These are phyloP conservation scores for Bugula neritina DNA, from an alignment of 2,888 invertebrate genomes.

Conservation along the genomic window DNA sequence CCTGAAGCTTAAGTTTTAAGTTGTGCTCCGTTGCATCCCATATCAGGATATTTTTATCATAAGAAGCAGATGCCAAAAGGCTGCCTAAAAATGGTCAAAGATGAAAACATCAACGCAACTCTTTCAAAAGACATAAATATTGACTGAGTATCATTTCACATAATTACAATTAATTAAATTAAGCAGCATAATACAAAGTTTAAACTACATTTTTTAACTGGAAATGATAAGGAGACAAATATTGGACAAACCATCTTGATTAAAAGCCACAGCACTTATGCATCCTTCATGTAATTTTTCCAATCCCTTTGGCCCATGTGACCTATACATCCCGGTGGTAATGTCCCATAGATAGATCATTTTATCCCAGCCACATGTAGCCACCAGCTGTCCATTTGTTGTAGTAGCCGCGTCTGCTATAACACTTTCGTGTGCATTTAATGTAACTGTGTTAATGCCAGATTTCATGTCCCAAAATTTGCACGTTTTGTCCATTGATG, in stretches of 20 bases:
- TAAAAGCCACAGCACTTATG: constrained; percentile 48
- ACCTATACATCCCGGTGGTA: constrained; percentile 50
- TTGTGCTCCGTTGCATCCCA: constrained; percentile 50
- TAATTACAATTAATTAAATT: no score
- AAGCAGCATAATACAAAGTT: no score
- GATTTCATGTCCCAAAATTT: constrained; percentile 48
- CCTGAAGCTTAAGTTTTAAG: constrained; percentile 50
- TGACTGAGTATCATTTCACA: no score
- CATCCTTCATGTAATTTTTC: constrained; percentile 50
- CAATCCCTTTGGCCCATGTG: constrained; percentile 41
- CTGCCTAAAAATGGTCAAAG: constrained; percentile 39
- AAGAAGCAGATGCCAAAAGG: constrained; percentile 48
- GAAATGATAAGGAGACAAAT: no score
- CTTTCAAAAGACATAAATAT: no score
- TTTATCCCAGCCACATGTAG: constrained; percentile 53
- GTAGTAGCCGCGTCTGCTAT: constrained; percentile 45
- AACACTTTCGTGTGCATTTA: constrained; percentile 49
- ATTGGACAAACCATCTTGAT: constrained; percentile 41
- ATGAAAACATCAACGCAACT: no score
- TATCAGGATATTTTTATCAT: constrained; percentile 47
- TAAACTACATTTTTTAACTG: no score
- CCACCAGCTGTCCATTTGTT: constrained; percentile 46
- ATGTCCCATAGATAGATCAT: constrained; percentile 50
- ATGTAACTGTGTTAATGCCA: constrained; percentile 41
- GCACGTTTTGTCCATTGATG: constrained; percentile 50